Conservation (phyloP, 2,888 invertebrate species). For the Callinectes sapidus region DNA sequence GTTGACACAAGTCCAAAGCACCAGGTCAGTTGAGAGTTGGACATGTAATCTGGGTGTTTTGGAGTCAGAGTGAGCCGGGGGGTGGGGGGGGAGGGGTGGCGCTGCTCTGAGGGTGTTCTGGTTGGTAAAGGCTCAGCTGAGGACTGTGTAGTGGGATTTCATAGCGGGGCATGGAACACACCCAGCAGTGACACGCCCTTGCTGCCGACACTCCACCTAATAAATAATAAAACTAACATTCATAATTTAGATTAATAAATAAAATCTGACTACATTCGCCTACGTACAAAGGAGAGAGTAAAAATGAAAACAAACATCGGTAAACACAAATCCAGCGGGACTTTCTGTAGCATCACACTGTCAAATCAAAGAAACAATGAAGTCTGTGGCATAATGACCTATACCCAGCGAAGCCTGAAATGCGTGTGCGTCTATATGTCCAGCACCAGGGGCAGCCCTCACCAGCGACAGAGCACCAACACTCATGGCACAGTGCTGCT, state of each 20-base stretch:
- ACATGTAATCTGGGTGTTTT: not conserved
- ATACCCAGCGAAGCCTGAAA: not conserved
- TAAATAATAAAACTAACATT: conserved; percentile 16
- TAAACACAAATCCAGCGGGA: not conserved
- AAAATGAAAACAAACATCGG: not conserved
- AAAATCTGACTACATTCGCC: conserved; percentile 9
- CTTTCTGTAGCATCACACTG: not conserved
- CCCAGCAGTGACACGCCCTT: not conserved
- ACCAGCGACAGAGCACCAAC: no score
- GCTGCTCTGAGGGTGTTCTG: not conserved
- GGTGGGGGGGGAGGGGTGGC: not conserved
- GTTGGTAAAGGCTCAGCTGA: not conserved
- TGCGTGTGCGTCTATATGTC: not conserved
- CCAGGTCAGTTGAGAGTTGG: not conserved
- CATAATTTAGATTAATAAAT: conserved; percentile 21
- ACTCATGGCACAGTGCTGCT: not conserved
- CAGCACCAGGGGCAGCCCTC: no score
- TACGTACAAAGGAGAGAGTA: not conserved
- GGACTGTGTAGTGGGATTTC: not conserved
- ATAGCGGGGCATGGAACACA: not conserved
- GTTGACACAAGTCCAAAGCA: no score
- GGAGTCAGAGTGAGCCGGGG: not conserved
- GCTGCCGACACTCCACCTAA: not conserved
- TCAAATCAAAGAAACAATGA: not conserved
- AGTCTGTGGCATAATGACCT: not conserved